Conservation (phyloP, 2,888 invertebrate species). For the Drosophila aldrichi region DNA sequence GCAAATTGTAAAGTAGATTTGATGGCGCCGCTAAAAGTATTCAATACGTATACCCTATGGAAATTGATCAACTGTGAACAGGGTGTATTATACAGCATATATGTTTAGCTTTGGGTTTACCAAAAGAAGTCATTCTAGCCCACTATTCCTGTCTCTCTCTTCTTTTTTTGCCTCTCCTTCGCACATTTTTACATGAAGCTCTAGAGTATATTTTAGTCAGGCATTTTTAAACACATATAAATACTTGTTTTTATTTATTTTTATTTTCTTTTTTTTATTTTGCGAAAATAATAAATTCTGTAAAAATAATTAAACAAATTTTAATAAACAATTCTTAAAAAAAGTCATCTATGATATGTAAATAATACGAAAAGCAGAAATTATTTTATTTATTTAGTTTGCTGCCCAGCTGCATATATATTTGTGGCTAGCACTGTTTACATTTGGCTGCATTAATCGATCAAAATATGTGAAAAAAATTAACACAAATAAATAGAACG, state of each 20-base stretch:
- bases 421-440: conserved; percentile 13
- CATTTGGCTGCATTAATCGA: conserved; percentile 21
- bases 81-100: background rate
- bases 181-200: too few species aligned
- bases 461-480: conserved; percentile 18
- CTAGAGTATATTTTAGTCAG: background rate
- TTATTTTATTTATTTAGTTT: background rate
- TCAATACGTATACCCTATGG: conserved; percentile 9
- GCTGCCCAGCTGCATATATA: background rate
- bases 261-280: too few species aligned
- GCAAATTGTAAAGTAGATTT: conserved; percentile 44
- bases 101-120: too few species aligned
- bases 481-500: background rate
- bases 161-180: too few species aligned
- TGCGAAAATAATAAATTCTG: background rate
- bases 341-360: too few species aligned
- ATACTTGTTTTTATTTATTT: background rate
- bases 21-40: conserved; percentile 28
- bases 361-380: too few species aligned
- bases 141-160: too few species aligned
- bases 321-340: too few species aligned
- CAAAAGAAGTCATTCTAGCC: too few species aligned
- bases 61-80: background rate
- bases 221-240: background rate
- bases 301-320: background rate